Conservation (phyloP, 2,113 vertebrate genomes). For the Vidua macroura region DNA sequence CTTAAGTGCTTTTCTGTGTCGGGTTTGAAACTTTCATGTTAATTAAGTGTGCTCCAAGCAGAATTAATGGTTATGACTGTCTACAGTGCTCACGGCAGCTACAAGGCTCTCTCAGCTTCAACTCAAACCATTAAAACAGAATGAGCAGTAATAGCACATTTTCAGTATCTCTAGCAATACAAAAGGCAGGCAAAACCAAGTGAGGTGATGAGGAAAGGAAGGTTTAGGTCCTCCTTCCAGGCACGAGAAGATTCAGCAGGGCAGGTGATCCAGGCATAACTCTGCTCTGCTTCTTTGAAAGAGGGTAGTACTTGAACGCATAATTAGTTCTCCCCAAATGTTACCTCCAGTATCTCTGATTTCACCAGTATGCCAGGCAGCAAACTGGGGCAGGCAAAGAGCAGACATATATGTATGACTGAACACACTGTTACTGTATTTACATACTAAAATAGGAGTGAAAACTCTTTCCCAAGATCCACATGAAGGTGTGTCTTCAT, state of each 20-base stretch:
- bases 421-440: neutral
- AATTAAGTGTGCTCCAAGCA: neutral
- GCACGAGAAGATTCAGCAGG: accelerated
- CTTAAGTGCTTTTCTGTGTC: neutral
- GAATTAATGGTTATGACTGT: neutral
- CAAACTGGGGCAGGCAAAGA: neutral
- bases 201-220: neutral
- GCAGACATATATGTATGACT: neutral
- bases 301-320: neutral
- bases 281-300: neutral
- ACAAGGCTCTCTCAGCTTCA: neutral
- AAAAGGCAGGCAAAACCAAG: neutral
- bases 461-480: neutral
- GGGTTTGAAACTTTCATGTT: neutral
- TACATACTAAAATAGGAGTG: neutral
- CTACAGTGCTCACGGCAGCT: neutral
- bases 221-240: neutral
- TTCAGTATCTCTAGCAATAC: neutral
- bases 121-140: neutral
- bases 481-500: accelerated
- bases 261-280: neutral
- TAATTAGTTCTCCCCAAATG: neutral
- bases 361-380: neutral
- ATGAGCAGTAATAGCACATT: neutral
- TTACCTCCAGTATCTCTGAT: neutral